Conservation (phyloP, 2,888 invertebrate species). For the Ochropleura plecta region DNA sequence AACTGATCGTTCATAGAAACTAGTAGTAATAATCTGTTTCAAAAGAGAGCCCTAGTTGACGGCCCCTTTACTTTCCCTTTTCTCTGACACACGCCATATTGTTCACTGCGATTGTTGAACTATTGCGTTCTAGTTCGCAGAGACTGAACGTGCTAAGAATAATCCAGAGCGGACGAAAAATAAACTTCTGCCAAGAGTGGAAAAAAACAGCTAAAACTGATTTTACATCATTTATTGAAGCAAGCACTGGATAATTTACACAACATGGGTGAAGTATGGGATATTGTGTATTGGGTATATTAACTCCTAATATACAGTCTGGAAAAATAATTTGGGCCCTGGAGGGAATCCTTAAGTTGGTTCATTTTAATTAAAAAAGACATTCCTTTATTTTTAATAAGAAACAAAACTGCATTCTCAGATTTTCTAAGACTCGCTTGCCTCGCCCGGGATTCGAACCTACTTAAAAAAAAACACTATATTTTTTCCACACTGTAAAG, state of each 20-base stretch:
- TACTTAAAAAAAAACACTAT: too few relatives aligned
- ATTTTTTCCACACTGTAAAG: not conserved
- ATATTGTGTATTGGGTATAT: not conserved
- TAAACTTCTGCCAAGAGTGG: not conserved
- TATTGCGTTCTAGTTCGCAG: not conserved
- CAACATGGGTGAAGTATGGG: conserved; percentile 4
- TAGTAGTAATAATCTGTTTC: not conserved
- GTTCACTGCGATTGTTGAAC: not conserved
- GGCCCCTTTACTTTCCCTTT: not conserved
- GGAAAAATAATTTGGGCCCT: too few relatives aligned
- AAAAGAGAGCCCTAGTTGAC: not conserved
- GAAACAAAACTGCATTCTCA: too few relatives aligned
- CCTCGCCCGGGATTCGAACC: too few relatives aligned
- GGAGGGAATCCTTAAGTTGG: too few relatives aligned
- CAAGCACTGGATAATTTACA: conserved; percentile 5
- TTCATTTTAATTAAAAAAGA: too few relatives aligned
- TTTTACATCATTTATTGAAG: conserved; percentile 3
- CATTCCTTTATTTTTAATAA: too few relatives aligned
- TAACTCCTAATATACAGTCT: not conserved
- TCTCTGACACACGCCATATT: not conserved
- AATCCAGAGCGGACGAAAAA: not conserved
- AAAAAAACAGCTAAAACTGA: not conserved
- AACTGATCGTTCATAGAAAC: conserved; percentile 2
- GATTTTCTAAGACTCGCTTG: too few relatives aligned
- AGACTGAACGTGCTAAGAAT: not conserved